phyloP scores from a whole-genome alignment of 2,113 vertebrate genomes.

The Arizona elegans region DNA sequence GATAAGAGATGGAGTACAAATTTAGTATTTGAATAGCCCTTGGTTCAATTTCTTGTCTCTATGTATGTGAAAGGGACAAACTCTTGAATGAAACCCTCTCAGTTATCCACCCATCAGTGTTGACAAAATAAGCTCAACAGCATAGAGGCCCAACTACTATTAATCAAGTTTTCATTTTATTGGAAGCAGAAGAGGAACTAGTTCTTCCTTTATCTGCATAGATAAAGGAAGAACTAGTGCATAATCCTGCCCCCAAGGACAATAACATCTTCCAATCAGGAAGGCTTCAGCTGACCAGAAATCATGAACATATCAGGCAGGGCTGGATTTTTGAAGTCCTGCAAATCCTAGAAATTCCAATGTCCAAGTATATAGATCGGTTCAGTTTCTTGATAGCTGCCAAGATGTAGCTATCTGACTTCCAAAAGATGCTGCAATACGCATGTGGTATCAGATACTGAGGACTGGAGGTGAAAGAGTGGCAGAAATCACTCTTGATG shows the following conservation, averaged over 20 bases:
- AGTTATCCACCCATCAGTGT: not conserved
- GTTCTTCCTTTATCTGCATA: not conserved
- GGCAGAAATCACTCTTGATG: not conserved
- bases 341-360: not conserved
- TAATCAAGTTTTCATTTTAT: not conserved
- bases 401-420: not conserved
- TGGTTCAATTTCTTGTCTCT: not conserved
- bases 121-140: not conserved
- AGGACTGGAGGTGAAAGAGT: not conserved
- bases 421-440: not conserved
- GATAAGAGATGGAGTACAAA: not conserved
- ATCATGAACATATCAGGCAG: not conserved
- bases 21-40: not conserved
- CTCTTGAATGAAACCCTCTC: not conserved
- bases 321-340: not conserved
- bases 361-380: not conserved
- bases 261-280: not conserved
- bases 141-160: not conserved
- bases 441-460: not conserved
- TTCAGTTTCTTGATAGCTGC: too few relatives aligned
- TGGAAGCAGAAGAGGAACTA: not conserved
- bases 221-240: too few relatives aligned
- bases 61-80: not conserved
- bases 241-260: not conserved
- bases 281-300: not conserved